Evolutionary conservation across 2,113 vertebrate genomes (phyloP).

Genomic region (Galbula dea): DNA sequence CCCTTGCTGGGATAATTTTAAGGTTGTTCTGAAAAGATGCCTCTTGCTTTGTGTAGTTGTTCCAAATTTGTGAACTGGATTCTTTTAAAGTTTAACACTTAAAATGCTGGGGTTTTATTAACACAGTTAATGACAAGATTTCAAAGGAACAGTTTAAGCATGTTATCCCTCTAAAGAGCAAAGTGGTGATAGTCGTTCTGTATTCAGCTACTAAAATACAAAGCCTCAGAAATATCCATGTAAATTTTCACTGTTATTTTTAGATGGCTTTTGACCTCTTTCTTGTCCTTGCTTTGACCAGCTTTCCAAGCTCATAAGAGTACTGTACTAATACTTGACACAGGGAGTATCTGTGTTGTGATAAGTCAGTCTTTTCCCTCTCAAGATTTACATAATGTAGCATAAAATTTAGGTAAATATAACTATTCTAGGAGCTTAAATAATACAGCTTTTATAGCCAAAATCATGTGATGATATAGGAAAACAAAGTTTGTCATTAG

Average conservation of each 20-base stretch:
- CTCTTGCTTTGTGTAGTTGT: background rate
- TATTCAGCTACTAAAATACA: background rate
- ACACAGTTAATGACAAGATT: background rate
- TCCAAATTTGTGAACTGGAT: background rate
- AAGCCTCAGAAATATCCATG: background rate
- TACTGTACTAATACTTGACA: background rate
- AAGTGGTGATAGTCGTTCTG: background rate
- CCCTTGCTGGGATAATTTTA: background rate
- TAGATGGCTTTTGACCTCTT: background rate
- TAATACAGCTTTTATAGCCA: background rate
- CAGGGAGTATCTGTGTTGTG: background rate
- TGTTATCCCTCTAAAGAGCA: background rate
- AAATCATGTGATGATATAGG: background rate
- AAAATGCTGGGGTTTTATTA: background rate
- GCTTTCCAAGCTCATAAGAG: background rate
- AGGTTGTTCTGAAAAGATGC: background rate
- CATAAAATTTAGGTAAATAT: background rate
- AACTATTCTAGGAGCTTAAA: background rate
- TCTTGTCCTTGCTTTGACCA: background rate
- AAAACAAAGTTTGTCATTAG: background rate
- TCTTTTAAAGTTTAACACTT: background rate
- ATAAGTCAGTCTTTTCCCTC: background rate
- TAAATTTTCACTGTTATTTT: background rate
- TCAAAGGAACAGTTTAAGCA: background rate
- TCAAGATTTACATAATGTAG: background rate